phyloP scores from a whole-genome alignment of 2,113 vertebrate genomes.

The Ancistrus triradiatus region DNA sequence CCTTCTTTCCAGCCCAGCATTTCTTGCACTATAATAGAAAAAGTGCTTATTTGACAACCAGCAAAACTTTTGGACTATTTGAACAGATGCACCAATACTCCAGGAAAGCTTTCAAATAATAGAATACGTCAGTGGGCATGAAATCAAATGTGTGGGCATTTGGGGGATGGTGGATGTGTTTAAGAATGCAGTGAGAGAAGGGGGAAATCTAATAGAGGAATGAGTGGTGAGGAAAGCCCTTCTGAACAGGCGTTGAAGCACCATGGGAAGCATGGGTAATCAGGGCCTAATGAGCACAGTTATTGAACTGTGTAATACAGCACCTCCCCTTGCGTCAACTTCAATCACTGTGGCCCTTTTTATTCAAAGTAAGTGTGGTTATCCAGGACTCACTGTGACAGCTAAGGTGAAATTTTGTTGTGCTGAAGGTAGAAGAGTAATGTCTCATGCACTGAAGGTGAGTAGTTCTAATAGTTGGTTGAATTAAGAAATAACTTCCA shows the following conservation, averaged over 20 bases:
- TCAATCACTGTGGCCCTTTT: constrained; percentile 10
- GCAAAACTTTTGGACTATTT: constrained; percentile 6
- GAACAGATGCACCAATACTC: constrained; percentile 24
- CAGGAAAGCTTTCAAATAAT: constrained; percentile 36
- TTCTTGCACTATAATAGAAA: constrained; percentile 58
- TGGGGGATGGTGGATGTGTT: not conserved
- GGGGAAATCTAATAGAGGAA: constrained; percentile 25
- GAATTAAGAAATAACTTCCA: no score
- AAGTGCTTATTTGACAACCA: no score
- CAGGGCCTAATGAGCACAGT: constrained; percentile 22
- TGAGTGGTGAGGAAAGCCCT: not conserved
- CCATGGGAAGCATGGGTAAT: constrained; percentile 21
- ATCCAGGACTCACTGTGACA: constrained; percentile 24
- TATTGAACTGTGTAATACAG: constrained; percentile 26
- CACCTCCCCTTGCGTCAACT: not conserved
- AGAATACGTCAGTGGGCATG: constrained; percentile 17
- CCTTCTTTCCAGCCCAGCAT: constrained; percentile 58
- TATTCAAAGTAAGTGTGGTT: constrained; percentile 13
- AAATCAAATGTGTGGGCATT: constrained; percentile 6
- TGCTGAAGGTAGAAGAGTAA: constrained; percentile 12
- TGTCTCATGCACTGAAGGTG: no score
- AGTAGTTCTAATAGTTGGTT: no score
- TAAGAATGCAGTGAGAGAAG: not conserved
- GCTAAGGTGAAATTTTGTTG: constrained; percentile 20
- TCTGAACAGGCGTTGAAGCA: constrained; percentile 4